These are phyloP conservation scores for Cyclargus thomasi DNA, from an alignment of 1,140 invertebrate genomes.

Conservation along the genomic window DNA sequence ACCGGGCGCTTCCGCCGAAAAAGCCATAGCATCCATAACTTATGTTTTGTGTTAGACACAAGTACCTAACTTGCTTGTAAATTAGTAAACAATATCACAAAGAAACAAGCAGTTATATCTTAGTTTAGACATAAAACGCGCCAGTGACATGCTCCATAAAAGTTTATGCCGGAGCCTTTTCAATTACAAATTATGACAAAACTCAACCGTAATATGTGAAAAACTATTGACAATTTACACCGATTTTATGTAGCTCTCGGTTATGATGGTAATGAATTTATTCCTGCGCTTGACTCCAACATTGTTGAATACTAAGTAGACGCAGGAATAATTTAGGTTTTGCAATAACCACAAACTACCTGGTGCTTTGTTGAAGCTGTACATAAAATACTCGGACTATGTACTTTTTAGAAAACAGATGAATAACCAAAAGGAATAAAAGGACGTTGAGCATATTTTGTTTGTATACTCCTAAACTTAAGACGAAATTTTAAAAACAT, in stretches of 20 bases:
- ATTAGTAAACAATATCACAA: too few species aligned
- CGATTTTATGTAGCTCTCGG: constrained; percentile 14
- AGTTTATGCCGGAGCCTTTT: constrained; percentile 49
- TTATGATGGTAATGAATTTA: constrained; percentile 16
- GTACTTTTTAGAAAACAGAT: not conserved
- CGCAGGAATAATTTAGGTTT: not conserved
- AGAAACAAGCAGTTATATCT: constrained; percentile 32
- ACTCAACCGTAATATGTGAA: constrained; percentile 37
- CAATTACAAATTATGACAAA: constrained; percentile 64
- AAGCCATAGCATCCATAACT: too few species aligned
- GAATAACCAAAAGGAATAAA: not conserved
- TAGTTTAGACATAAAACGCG: constrained; percentile 52
- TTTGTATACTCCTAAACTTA: too few species aligned
- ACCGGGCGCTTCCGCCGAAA: too few species aligned
- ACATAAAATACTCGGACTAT: not conserved
- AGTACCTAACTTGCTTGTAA: too few species aligned
- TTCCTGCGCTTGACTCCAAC: not conserved
- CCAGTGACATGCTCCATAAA: constrained; percentile 55
- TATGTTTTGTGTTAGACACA: too few species aligned
- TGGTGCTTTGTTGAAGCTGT: not conserved
- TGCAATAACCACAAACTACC: not conserved
- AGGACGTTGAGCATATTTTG: too few species aligned
- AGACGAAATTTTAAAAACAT: too few species aligned
- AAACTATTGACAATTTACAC: constrained; percentile 22
- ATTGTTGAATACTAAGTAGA: constrained; percentile 11